phyloP scores from a whole-genome alignment of 2,888 invertebrate genomes.

The Coelogynopora nodosa region DNA sequence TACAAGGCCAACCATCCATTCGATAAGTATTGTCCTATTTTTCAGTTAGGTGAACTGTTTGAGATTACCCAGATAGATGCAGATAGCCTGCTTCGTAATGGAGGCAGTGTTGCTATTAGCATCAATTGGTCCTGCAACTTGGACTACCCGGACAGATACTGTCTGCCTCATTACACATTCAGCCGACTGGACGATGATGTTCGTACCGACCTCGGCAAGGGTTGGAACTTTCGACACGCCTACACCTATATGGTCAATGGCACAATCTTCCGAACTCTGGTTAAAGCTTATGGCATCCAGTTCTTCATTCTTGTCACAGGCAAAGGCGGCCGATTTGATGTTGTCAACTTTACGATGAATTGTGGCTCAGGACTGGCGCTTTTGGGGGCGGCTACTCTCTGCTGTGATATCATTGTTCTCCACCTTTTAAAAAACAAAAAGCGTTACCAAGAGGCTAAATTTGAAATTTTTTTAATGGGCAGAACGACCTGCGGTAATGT shows the following conservation, averaged over 20 bases:
- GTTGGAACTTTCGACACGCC: conserved; percentile 55
- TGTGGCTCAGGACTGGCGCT: conserved; percentile 64
- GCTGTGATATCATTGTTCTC: conserved; percentile 62
- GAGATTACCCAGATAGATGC: conserved; percentile 4
- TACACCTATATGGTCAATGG: conserved; percentile 56
- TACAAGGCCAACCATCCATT: conserved; percentile 51
- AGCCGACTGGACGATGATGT: conserved; percentile 53
- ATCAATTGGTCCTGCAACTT: conserved; percentile 61
- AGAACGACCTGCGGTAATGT: not conserved
- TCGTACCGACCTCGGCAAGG: conserved; percentile 51
- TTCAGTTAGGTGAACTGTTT: conserved; percentile 57
- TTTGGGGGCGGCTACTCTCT: conserved; percentile 61
- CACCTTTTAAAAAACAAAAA: not conserved
- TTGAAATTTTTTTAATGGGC: not conserved
- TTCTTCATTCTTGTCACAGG: conserved; percentile 63
- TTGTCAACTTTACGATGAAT: conserved; percentile 63
- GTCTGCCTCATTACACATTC: conserved; percentile 58
- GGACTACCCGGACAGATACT: conserved; percentile 55
- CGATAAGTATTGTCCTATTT: conserved; percentile 59
- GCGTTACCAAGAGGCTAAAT: not conserved
- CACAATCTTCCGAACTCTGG: conserved; percentile 57
- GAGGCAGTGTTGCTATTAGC: conserved; percentile 57
- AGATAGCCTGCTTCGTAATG: conserved; percentile 49
- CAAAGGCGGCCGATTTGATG: conserved; percentile 63
- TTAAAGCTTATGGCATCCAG: conserved; percentile 63